Base-by-base conservation (phyloP, 2,888 invertebrate genomes). In the Orthonychiurus folsomi region DNA sequence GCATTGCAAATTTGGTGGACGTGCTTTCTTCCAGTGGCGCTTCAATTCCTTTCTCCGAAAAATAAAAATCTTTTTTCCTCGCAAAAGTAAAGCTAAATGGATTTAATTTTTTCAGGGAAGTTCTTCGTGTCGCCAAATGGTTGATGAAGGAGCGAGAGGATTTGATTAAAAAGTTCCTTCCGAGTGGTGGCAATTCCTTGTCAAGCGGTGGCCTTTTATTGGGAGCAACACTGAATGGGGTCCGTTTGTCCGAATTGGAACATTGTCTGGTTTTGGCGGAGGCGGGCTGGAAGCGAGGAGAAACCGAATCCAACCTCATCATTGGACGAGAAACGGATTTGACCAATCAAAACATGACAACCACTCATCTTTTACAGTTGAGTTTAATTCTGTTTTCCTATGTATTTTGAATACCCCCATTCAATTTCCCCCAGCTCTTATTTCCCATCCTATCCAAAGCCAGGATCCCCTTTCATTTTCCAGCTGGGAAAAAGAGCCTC, bases 81-180 rank as follows among this genome's bases (percentile, higher is more conserved):
- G n/a, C n/a, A n/a, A n/a, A n/a, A n/a, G n/a, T n/a, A n/a, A n/a
- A n/a, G n/a, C n/a, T n/a, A n/a, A n/a, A n/a, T n/a, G n/a, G n/a
- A n/a, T n/a, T n/a, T n/a, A n/a, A n/a, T n/a, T n/a, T n/a, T n/a
- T n/a, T n/a, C n/a, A 76, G 76, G 69, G 76, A 76, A 61, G 73
- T 75, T 50, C 69, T 76, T 26, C 72, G 71, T 52, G 74, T 76
- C 20, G 75, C 73, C 1, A 75, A 76, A 62, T 73, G 74, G 67
- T 65, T 76, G 56, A 73, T 75, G 28, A 76, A 75, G 63, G 77
- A 77, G 61, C 68, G 76, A 47, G 75, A 75, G 63, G 76, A 77
- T 62, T 71, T 76, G 68, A 71, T 73, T 60, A 73, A 73, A 57
- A 67, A 62, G 27, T 64, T 66, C 25, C 63, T 63, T 27, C 61